These are phyloP conservation scores for Eufriesea mexicana DNA, from an alignment of 1,140 invertebrate genomes.

Conservation along the genomic window DNA sequence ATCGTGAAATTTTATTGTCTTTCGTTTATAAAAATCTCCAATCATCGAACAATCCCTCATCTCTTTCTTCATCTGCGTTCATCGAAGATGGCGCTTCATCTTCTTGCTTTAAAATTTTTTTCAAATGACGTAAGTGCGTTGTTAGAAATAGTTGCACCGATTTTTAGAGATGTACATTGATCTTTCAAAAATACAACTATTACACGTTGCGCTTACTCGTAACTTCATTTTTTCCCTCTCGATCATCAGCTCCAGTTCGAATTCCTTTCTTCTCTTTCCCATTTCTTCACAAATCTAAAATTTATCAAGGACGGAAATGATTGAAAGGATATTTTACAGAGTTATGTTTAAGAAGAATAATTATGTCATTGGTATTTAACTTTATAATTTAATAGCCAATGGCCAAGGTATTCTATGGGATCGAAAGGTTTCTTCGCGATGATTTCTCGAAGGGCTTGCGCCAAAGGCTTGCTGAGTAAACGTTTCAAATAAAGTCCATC, in stretches of 20 bases:
- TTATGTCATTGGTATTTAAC: constrained; percentile 41
- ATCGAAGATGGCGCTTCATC: background rate
- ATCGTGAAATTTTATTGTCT: background rate
- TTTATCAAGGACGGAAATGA: background rate
- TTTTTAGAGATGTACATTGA: background rate
- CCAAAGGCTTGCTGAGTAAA: constrained; percentile 58
- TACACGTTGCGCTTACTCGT: constrained; percentile 24
- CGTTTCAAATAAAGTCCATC: constrained; percentile 59
- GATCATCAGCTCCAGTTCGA: constrained; percentile 54
- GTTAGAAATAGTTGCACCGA: constrained; percentile 11
- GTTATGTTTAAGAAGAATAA: background rate
- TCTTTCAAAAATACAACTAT: background rate
- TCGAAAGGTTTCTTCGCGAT: constrained; percentile 67
- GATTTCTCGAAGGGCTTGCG: constrained; percentile 65
- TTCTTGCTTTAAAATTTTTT: background rate
- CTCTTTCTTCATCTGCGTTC: background rate
- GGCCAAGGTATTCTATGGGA: constrained; percentile 74
- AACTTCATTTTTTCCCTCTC: constrained; percentile 39
- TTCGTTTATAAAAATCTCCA: background rate
- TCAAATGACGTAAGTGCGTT: background rate
- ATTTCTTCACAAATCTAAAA: constrained; percentile 65
- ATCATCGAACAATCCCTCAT: background rate
- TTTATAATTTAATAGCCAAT: constrained; percentile 73
- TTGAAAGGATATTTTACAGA: too few species aligned
- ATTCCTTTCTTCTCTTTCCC: constrained; percentile 49